phyloP scores from a whole-genome alignment of 2,888 invertebrate species.

The Spilarctia lutea region DNA sequence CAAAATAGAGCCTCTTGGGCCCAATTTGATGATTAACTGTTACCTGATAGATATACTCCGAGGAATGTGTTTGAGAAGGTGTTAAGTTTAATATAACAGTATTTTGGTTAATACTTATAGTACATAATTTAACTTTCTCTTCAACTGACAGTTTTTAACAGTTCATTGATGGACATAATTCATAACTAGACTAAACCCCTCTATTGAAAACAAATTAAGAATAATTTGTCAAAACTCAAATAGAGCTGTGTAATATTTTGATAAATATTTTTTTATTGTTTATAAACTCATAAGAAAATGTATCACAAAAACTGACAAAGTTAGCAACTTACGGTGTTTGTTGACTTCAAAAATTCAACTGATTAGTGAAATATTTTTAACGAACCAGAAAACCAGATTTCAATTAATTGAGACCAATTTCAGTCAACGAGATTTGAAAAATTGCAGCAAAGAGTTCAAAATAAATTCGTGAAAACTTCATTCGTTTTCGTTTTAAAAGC shows the following conservation, averaged over 20 bases:
- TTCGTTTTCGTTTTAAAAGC: too few relatives aligned
- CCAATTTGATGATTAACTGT: conserved; percentile 68
- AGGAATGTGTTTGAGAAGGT: conserved; percentile 55
- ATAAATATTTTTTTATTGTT: too few relatives aligned
- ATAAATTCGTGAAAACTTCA: too few relatives aligned
- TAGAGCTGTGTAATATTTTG: neutral
- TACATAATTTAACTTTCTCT: neutral
- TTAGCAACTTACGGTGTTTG: too few relatives aligned
- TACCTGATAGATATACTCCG: conserved; percentile 51
- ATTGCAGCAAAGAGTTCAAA: too few relatives aligned
- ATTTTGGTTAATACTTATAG: conserved; percentile 55
- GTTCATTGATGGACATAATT: neutral
- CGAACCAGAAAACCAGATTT: too few relatives aligned
- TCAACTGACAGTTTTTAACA: neutral
- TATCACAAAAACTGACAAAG: too few relatives aligned
- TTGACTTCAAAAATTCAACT: too few relatives aligned
- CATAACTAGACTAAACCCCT: neutral
- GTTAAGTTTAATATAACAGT: conserved; percentile 62
- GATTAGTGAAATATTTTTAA: too few relatives aligned
- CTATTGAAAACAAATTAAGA: neutral
- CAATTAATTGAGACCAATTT: too few relatives aligned
- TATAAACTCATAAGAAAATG: too few relatives aligned
- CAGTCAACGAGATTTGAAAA: too few relatives aligned
- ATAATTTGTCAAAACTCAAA: neutral
- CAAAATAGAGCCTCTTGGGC: conserved; percentile 59